Evolutionary conservation across 2,113 vertebrate genomes (phyloP), one percentile per base, ranked within the genome.

Genomic region (Mirza zaza): DNA sequence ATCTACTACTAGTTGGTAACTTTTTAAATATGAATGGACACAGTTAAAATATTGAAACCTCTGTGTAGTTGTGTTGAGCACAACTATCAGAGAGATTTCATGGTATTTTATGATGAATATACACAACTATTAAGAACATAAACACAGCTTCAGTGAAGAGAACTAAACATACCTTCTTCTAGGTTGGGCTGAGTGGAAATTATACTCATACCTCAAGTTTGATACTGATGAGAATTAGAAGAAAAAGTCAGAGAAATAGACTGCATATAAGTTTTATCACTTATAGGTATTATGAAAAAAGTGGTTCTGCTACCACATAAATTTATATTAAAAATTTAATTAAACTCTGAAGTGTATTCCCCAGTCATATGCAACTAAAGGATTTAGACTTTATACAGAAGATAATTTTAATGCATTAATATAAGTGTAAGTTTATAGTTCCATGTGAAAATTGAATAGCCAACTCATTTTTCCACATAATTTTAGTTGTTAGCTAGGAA

Each of bases 241-340:
- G 55, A 79, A 34, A 50, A 79, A 11, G 48, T 67, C 59, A 68
- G 27, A 39, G 34, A 86, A 61, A 52, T 17, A 85, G n/a, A 34
- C 42, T 27, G 57, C 25, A 25, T 77, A 36, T 79, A 52, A 63
- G 15, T 63, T 67, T 48, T 7, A 59, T 20, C 63, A 25, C 34
- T 50, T 20, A 29, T 59, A 45, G 77, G 55, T 91, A 39, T 39
- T 95, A 8, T 91, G 75, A 52, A 52, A 89, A 95, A 42, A 39
- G 59, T 85, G n/a, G 8, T 85, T 85, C 27, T 80, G 63, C 59
- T 79, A 71, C 42, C 52, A 61, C 48, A 86, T 61, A 85, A 52
- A 79, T 39, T 95, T n/a, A 79, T 20, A 61, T 86, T 27, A 79
- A 85, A 61, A 85, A 42, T 52, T 95, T 91, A 85, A 79, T 85